Base-by-base conservation (phyloP, 2,113 vertebrate species). In the Narcine bancroftii region DNA sequence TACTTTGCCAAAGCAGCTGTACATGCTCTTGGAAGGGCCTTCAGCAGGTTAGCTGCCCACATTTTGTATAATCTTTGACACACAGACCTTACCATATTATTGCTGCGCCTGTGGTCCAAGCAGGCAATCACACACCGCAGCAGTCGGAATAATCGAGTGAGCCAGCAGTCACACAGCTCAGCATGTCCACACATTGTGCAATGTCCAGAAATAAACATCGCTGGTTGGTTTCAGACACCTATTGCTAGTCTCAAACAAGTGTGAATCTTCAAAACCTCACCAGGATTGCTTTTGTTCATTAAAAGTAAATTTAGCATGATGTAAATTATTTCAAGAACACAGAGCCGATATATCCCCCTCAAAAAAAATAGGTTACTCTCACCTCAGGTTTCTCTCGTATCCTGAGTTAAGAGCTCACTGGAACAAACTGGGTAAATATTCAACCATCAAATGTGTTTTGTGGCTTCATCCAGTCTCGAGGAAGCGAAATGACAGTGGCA, bases 161-260 rank as follows among this genome's bases (percentile, higher is more conserved):
- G 3, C 11, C 5, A 47, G 9, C 21, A 42, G 7, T 29, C 63
- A 69, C 65, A 91, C 39, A 45, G 39, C 42, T 39, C 89, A 91
- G 10, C 24, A 47, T 24, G 39, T 26, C 42, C 47, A 39, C 65
- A 91, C 7, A 42, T 71, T 91, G 63, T 91, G 89, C 89, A 69
- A 87, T 45, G 13, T 69, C 89, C 89, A 91, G 39, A 91, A 91
- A 91, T 91, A 91, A 10, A 47, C 65, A 50, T 2, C 71, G 63
- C 47, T 87, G n/a, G 6, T 47, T 91, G 9, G 24, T 69, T 47
- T 69, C 89, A 65, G 56, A 65, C 53, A 63, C 33, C 4, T 10
- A 36, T 50, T 29, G 45, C 77, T 53, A 26, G 45, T 53, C 36
- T 66, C 29, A 13, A 91, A 36, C 39, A 45, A 65, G 26, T 11